Evolutionary conservation across 2,888 invertebrate genomes (phyloP).

Genomic region (Drosophila prostipennis): DNA sequence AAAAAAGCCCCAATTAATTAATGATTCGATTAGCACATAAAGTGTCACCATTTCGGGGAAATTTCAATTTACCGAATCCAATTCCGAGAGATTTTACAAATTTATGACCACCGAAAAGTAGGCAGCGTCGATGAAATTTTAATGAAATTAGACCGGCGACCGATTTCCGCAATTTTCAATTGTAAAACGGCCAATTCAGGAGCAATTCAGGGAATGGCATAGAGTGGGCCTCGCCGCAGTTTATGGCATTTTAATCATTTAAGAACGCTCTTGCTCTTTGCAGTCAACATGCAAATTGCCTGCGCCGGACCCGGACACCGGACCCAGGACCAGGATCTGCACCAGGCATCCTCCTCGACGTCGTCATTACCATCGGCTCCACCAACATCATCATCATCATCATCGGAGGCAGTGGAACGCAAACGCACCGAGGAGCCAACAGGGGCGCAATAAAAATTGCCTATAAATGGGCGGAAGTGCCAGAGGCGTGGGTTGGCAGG

Average conservation of each 20-base stretch:
- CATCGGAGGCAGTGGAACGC: conserved; percentile 26
- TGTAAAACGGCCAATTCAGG: conserved; percentile 19
- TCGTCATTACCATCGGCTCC: not conserved
- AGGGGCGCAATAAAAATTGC: conserved; percentile 71
- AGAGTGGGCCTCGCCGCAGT: conserved; percentile 56
- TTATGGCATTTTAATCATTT: conserved; percentile 78
- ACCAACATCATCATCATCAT: conserved; percentile 5
- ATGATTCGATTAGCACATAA: conserved; percentile 15
- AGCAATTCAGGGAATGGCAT: conserved; percentile 5
- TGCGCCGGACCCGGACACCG: conserved; percentile 37
- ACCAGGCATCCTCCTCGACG: conserved; percentile 23
- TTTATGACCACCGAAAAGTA: conserved; percentile 26
- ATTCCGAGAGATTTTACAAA: conserved; percentile 18
- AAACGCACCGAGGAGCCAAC: conserved; percentile 19
- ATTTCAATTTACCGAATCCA: conserved; percentile 20
- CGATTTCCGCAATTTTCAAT: conserved; percentile 49
- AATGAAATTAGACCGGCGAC: conserved; percentile 41
- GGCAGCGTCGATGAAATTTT: conserved; percentile 36
- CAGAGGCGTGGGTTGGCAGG: no score
- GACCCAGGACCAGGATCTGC: conserved; percentile 27
- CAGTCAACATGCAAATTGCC: conserved; percentile 77
- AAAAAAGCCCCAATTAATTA: conserved; percentile 3
- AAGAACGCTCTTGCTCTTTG: conserved; percentile 63
- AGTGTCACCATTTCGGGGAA: conserved; percentile 9
- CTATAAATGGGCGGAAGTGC: conserved; percentile 73